Conservation (phyloP, 2,888 invertebrate genomes). For the Catocala sponsa region DNA sequence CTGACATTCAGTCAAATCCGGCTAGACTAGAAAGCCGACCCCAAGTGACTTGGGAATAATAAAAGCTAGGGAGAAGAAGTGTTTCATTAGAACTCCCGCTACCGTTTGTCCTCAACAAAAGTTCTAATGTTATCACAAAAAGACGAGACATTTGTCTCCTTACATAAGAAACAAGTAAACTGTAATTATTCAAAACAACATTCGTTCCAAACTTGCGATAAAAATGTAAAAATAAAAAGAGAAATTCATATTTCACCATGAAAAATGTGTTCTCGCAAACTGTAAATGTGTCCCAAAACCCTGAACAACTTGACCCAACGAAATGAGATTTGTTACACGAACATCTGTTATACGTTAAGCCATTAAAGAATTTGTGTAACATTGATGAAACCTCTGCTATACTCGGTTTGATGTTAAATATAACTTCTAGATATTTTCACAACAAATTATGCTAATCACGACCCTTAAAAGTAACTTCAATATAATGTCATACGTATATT, state of each 20-base stretch:
- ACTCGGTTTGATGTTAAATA: conserved; percentile 26
- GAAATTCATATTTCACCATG: background rate
- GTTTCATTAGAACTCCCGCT: no score
- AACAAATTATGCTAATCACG: conserved; percentile 39
- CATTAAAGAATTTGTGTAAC: conserved; percentile 28
- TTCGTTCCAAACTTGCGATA: no score
- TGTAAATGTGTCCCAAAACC: background rate
- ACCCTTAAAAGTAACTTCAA: conserved; percentile 12
- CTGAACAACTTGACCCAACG: background rate
- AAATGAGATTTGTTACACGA: conserved; percentile 30
- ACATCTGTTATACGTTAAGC: conserved; percentile 22
- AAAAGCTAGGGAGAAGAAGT: no score
- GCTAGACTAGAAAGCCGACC: no score
- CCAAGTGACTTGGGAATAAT: no score
- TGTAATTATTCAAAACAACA: no score
- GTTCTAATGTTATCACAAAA: no score
- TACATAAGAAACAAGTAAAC: no score
- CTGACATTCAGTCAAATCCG: no score
- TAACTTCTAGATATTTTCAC: conserved; percentile 26
- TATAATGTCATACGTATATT: no score
- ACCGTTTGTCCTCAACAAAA: no score
- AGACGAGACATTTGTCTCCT: no score
- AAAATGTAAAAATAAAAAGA: background rate
- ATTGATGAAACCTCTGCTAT: conserved; percentile 15
- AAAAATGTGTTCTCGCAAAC: background rate